Base-by-base conservation (phyloP, 2,113 vertebrate genomes). In the Castor canadensis region DNA sequence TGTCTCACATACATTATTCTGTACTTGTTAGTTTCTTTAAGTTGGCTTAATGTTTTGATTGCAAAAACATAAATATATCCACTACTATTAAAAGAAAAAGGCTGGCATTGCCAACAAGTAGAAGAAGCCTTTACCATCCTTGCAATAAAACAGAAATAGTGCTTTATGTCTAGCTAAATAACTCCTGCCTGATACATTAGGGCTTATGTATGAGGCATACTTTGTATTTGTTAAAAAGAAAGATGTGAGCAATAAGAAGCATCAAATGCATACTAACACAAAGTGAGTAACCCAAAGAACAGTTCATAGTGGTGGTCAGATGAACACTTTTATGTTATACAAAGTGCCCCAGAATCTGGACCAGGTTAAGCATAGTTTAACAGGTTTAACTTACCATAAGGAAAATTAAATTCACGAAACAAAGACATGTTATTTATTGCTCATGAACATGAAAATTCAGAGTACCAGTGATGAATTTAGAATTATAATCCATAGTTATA, bases 11-110 rank as follows among this genome's bases (percentile, higher is more conserved):
- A 35, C 32, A 79, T 73, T 77, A 73, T 17, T 76, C 26, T 56
- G 47, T 43, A 73, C 28, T 67, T 58, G 64, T 15, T 90, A 87
- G 43, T 84, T 66, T 83, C 28, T 83, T 96, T 88, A 84, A 87
- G 43, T 72, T 32, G 22, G 52, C 22, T 96, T 43, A 58, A 22
- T 89, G n/a, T 80, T 56, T 17, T 77, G 83, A 88, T 67, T 17
- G 92, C 32, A 89, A 56, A 89, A 80, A 69, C 10, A 35, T 54
- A 73, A 88, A 49, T 32, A 16, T 12, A 9, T 43, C 76, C 47
- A 80, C 40, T 75, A 67, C 9, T 52, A 8, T 92, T 15, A 38
- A 91, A 91, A 73, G 38, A 17, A 91, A 87, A 58, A 79, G 38
- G 62, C 15, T 73, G 80, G 30, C 1, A 35, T 72, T 88, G 28